Evolutionary conservation across 2,113 vertebrate genomes (phyloP), one percentile per base, ranked within the genome.

Genomic region (Strix aluco): DNA sequence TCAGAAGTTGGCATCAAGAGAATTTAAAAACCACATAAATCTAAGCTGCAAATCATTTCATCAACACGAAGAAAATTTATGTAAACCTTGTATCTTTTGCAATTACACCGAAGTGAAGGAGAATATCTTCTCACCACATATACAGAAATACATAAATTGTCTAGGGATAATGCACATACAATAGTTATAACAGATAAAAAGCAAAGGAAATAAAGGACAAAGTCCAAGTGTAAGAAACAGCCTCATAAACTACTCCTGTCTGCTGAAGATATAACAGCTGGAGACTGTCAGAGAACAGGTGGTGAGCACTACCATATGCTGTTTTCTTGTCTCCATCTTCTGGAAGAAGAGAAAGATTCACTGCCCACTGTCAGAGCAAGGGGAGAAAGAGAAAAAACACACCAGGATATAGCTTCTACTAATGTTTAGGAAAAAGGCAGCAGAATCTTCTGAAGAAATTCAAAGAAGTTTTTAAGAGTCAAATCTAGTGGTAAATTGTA

Each of bases 261-360:
- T 89, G 93, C 38, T 9, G 6, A 63, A 87, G 61, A 52, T 21
- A 30, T 0, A 95, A 61, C 73, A 95, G 84, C 66, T 79, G 69
- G 47, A 92, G 65, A 17, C 51, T 38, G 38, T 22, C 2, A 0
- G 46, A 93, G 52, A 78, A 59, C 12, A 82, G 86, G 71, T 15
- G 1, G n/a, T 36, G 25, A 90, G 27, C 3, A 2, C 10, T 74
- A 65, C 21, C 69, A 87, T 87, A 62, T 4, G 38, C 77, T 89
- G 89, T 74, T 95, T 94, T 63, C 89, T 85, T 95, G 93, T 96
- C 95, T 97, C 96, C 96, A 94, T 78, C 96, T 97, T 87, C 93
- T 92, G 94, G 95, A 83, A 88, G 72, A 81, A 90, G 3, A 44
- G 70, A 66, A 96, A 89, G 32, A 89, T 57, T 92, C 86, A 75